Conservation (phyloP, 1,140 invertebrate genomes). For the Lordiphosa mommai region DNA sequence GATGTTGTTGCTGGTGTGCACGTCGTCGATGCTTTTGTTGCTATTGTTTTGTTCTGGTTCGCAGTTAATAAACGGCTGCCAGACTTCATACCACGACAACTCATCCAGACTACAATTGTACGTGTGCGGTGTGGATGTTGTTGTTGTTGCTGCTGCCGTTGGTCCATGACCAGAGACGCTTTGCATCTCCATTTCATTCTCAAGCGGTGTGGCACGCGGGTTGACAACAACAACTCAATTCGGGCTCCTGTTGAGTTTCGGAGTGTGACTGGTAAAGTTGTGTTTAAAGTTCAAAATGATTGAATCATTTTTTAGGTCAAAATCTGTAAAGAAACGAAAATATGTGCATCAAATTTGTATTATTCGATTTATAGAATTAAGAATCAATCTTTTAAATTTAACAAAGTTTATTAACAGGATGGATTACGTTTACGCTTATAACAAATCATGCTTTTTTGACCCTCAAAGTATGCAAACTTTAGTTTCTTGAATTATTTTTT, state of each 20-base stretch:
- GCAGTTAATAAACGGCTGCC: slow-evolving; percentile 63
- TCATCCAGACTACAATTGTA: slow-evolving; percentile 57
- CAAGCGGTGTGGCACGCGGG: slow-evolving; percentile 58
- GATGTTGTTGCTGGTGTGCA: slow-evolving; percentile 22
- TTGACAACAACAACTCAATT: slow-evolving; percentile 32
- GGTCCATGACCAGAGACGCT: slow-evolving; percentile 72
- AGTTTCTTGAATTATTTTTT: too few relatives aligned
- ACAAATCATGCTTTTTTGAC: too few relatives aligned
- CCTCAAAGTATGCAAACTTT: too few relatives aligned
- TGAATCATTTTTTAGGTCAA: background rate
- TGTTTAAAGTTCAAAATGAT: background rate
- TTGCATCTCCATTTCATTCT: slow-evolving; percentile 79
- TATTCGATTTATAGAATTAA: too few relatives aligned
- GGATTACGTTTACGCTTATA: too few relatives aligned
- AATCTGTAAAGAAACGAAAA: slow-evolving; percentile 5
- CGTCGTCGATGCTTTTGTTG: slow-evolving; percentile 19
- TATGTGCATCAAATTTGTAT: too few relatives aligned
- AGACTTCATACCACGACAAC: slow-evolving; percentile 26
- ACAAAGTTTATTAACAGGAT: too few relatives aligned
- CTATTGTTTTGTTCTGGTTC: slow-evolving; percentile 15
- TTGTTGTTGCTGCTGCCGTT: slow-evolving; percentile 30
- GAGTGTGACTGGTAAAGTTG: background rate
- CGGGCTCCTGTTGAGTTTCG: slow-evolving; percentile 15
- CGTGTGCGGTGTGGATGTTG: slow-evolving; percentile 26
- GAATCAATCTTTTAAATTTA: too few relatives aligned